Evolutionary conservation across 2,113 vertebrate genomes (phyloP), one percentile per base, ranked within the genome.

Genomic region (Mesocricetus auratus): DNA sequence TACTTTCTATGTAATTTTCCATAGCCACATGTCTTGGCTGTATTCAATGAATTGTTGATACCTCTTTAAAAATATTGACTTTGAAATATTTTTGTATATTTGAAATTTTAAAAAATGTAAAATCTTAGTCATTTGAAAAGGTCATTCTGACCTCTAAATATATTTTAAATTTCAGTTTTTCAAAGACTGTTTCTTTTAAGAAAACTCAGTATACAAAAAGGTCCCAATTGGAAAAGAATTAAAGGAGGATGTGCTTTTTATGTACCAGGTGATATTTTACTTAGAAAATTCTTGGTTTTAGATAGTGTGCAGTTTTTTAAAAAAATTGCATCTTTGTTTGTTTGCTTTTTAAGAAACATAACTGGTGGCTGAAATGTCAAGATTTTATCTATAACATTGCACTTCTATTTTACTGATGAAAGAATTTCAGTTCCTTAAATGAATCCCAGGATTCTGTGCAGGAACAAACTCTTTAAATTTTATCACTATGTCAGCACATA

Each of bases 231-330:
- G 39, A 89, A 89, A 75, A 86, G 7, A 64, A 6, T 33, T 64
- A 74, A 91, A 79, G 89, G 6, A 93, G 39, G 7, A 81, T 53
- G 10, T 5, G 45, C 47, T 90, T 13, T 85, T 58, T 56, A 86
- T 86, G 94, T 89, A 58, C 5, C 39, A 78, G 62, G 58, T 86
- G 36, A 29, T 58, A 64, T 16, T 95, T 94, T 75, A 11, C 36
- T 95, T 94, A 82, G 94, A 94, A 92, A 6, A 0, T 1, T 15
- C 73, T 97, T 88, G 56, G 12, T 42, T 94, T 95, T 96, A 85
- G 69, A 91, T 58, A 93, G 7, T 15, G 68, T 39, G 26, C 50
- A 29, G 15, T 36, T 73, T 73, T 90, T 42, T 31, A 92, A 53
- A 87, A 53, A 93, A 83, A 66, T 75, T 45, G 1, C 56, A 82